phyloP scores from a whole-genome alignment of 2,888 invertebrate genomes.

The Charanyca ferruginea region DNA sequence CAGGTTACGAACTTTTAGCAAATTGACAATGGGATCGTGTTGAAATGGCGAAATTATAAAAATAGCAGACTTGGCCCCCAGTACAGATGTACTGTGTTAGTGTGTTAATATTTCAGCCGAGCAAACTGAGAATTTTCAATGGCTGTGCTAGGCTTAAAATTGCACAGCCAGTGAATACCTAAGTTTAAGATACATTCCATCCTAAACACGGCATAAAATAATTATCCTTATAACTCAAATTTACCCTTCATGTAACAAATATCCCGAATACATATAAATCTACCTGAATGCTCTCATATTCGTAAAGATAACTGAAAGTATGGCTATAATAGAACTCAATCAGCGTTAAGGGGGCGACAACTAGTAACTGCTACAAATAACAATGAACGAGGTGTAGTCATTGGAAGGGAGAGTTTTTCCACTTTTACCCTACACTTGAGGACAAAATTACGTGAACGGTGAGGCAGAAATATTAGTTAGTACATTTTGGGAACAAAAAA shows the following conservation, averaged over 20 bases:
- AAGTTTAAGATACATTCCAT: too few relatives aligned
- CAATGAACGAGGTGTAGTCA: conserved; percentile 46
- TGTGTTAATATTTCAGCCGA: too few relatives aligned
- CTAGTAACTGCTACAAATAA: conserved; percentile 56
- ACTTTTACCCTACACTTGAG: conserved; percentile 37
- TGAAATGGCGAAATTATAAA: too few relatives aligned
- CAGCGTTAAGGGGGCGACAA: conserved; percentile 43
- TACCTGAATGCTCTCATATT: conserved; percentile 43
- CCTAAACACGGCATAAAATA: too few relatives aligned
- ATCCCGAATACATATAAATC: conserved; percentile 35
- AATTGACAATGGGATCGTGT: too few relatives aligned
- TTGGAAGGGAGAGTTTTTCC: conserved; percentile 56
- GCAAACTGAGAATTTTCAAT: too few relatives aligned
- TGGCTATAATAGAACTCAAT: conserved; percentile 46
- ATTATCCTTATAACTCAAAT: background rate
- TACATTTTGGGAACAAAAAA: background rate
- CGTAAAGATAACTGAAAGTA: conserved; percentile 31
- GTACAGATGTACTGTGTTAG: too few relatives aligned
- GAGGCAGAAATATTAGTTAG: background rate
- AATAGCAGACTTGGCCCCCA: too few relatives aligned
- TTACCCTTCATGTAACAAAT: background rate
- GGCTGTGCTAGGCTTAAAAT: too few relatives aligned
- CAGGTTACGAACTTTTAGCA: too few relatives aligned
- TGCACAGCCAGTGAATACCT: too few relatives aligned
- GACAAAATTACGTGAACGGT: conserved; percentile 7